A percentile compares a stretch with the other conserved stretches of the same genome.
Evolutionary conservation across 2,113 vertebrate species (phyloP).

Genomic region (Edolisoma coerulescens): DNA sequence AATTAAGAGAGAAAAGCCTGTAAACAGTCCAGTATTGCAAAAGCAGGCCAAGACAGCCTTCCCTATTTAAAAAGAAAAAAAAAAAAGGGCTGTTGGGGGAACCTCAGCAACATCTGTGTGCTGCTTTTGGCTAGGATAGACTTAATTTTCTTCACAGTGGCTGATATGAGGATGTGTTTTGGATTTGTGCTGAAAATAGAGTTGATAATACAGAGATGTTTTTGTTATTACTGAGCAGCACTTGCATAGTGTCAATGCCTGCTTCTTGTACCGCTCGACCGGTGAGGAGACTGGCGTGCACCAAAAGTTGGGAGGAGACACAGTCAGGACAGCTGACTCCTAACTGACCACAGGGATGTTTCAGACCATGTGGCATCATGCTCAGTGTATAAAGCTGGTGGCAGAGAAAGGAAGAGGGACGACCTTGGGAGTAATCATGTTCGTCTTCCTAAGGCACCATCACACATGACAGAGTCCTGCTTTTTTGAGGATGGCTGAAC

Average conservation of each 20-base stretch:
- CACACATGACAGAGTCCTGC: neutral
- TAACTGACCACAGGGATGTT: neutral
- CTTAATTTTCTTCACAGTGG: neutral
- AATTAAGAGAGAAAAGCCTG: rapidly evolving
- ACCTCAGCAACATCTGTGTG: neutral
- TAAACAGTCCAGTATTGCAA: neutral
- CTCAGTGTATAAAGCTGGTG: neutral
- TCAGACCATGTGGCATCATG: neutral
- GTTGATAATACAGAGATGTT: neutral
- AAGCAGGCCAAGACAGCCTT: neutral
- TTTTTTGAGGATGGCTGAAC: neutral
- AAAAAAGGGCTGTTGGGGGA: rapidly evolving
- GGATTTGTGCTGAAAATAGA: neutral
- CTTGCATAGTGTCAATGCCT: neutral
- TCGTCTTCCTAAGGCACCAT: neutral
- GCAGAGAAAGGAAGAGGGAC: neutral
- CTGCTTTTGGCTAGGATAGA: neutral
- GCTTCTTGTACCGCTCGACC: no score
- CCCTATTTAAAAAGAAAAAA: no score
- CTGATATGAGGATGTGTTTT: neutral
- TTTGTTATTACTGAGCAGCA: neutral
- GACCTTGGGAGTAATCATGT: neutral
- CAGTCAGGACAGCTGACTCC: neutral
- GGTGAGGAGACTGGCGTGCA: rapidly evolving
- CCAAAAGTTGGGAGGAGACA: neutral